Base-by-base conservation (phyloP, 2,888 invertebrate species). In the Stenodema calcarata region DNA sequence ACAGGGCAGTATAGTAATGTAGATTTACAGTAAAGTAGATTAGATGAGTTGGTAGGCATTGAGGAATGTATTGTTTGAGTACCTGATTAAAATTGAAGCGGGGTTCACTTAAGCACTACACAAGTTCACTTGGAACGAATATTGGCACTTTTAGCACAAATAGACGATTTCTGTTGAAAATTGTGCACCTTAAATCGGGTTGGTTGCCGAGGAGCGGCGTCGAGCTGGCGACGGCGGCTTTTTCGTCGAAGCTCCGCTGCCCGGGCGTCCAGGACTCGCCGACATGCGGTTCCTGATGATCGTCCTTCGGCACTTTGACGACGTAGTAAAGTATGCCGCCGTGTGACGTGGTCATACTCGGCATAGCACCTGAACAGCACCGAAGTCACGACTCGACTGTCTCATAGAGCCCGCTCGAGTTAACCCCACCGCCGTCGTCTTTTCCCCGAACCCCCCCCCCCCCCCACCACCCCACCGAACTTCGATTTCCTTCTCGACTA, bases 321-420 rank as follows among this genome's bases (percentile, higher is more conserved):
- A 94, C 94, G 91, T 95, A 95, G 91, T 94, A 95, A 89, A 95
- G 92, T 90, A 94, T 93, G 90, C 94, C 94, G 89, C 94, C 94
- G 91, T 94, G 94, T 14, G 89, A 89, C 42, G 88, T 89, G 88
- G 89, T 88, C 89, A 90, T 89, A 86, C 89, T 87, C 83, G 79
- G 86, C 87, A 82, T 80, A 16, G 62, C 62, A 62, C 18, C 23
- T 23, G 62, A 11, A 11, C 78, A 44, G 78, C 78, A 78, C 78
- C 75, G 44, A 18, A n/a, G 41, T 44, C 42, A 42, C 78, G 18
- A 75, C 78, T 44, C 78, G 44, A 44, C 78, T 78, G 41, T 4
- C 35, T 27, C n/a, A n/a, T 23, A n/a, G n/a, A n/a, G 23, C 7
- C 16, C 14, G 75, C 16, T 75, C 75, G 75, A 23, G 75, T 11